Evolutionary conservation across 1,140 invertebrate species (phyloP).

Genomic region (Heliconius nattereri): DNA sequence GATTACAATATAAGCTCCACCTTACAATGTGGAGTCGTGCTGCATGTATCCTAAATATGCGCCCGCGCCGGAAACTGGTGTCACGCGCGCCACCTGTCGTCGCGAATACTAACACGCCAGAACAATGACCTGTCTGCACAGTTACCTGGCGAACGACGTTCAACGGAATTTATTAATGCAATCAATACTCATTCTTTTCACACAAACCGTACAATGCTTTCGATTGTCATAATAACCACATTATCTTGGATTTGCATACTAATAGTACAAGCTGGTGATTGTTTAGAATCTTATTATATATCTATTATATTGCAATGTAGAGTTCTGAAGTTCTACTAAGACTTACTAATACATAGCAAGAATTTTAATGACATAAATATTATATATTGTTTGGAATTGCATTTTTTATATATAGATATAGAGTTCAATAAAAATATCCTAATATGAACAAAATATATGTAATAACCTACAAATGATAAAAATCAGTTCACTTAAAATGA

Average conservation of each 20-base stretch:
- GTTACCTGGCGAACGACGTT: conserved; percentile 36
- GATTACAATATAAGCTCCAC: background rate
- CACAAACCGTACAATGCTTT: conserved; percentile 28
- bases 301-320: background rate
- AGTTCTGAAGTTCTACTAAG: background rate
- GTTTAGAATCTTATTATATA: background rate
- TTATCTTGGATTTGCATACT: conserved; percentile 27
- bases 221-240: conserved; percentile 31
- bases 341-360: background rate
- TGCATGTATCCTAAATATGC: conserved; percentile 57
- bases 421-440: background rate
- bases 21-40: conserved; percentile 45
- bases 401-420: background rate
- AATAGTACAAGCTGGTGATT: background rate
- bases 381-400: background rate
- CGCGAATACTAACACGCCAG: conserved; percentile 60
- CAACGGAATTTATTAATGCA: conserved; percentile 31
- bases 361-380: background rate
- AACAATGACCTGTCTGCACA: conserved; percentile 64
- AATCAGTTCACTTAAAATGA: background rate
- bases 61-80: conserved; percentile 61
- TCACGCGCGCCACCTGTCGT: conserved; percentile 63
- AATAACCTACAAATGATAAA: background rate
- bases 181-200: conserved; percentile 31
- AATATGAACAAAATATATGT: background rate